These are phyloP conservation scores for Lethenteron reissneri DNA, from an alignment of 2,113 vertebrate genomes.

Conservation along the genomic window DNA sequence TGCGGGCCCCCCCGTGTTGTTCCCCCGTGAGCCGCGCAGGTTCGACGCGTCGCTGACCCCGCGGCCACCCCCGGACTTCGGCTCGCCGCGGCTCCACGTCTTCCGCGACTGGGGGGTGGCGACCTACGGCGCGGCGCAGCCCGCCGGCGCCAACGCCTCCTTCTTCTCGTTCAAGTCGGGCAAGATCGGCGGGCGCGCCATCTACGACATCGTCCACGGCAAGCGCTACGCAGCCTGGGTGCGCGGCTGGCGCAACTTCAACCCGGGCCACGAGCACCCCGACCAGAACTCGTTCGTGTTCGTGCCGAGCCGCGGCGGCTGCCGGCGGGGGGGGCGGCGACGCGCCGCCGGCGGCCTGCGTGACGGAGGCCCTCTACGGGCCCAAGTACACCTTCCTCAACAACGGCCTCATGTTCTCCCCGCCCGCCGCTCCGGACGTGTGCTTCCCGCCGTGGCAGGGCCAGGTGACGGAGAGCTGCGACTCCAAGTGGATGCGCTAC, in stretches of 20 bases:
- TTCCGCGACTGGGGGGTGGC: conserved; percentile 98
- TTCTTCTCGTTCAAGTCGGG: conserved; percentile 96
- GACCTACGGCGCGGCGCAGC: conserved; percentile 61
- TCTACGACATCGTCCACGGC: conserved; percentile 78
- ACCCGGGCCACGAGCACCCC: conserved; percentile 82
- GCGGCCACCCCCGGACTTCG: conserved; percentile 52
- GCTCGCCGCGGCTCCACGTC: conserved; percentile 46
- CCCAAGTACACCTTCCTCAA: conserved; percentile 85
- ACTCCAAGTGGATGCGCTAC: conserved; percentile 89
- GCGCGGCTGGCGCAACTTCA: conserved; percentile 87
- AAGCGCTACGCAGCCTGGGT: conserved; percentile 73
- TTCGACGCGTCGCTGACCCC: conserved; percentile 53
- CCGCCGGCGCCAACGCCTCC: conserved; percentile 43
- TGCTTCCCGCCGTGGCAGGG: conserved; percentile 87
- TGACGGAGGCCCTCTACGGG: conserved; percentile 85
- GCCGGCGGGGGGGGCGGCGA: too few species aligned
- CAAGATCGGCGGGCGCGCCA: conserved; percentile 82
- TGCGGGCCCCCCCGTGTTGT: too few species aligned
- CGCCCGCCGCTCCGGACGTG: conserved; percentile 31
- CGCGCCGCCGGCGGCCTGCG: conserved; percentile 55
- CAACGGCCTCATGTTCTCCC: conserved; percentile 64
- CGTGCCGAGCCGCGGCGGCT: too few species aligned
- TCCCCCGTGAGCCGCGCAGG: conserved; percentile 22
- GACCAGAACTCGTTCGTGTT: conserved; percentile 96
- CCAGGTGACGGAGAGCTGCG: conserved; percentile 77